Conservation (phyloP, 2,113 vertebrate genomes). For the Accipiter cooperii region DNA sequence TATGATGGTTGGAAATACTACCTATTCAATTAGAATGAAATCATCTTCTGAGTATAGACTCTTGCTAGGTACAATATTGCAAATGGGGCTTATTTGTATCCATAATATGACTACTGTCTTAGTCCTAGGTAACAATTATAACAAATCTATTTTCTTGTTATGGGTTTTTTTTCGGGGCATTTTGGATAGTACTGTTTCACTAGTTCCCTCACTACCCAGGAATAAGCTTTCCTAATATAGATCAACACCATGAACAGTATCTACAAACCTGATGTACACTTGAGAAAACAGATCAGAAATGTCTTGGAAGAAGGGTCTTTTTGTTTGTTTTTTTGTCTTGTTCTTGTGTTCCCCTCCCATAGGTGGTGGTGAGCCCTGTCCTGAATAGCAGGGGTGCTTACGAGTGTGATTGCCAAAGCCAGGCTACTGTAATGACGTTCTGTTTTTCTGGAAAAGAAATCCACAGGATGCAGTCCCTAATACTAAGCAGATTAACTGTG, state of each 20-base stretch:
- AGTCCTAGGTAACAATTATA: not conserved
- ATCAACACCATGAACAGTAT: not conserved
- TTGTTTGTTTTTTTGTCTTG: not conserved
- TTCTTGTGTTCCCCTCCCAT: not conserved
- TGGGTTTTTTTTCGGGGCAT: rapidly evolving
- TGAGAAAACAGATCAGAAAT: not conserved
- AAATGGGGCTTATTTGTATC: not conserved
- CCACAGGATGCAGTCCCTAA: not conserved
- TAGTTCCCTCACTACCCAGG: not conserved
- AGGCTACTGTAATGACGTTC: not conserved
- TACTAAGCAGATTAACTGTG: conserved; percentile 6
- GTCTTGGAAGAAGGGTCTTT: not conserved
- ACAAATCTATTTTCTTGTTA: not conserved
- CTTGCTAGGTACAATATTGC: not conserved
- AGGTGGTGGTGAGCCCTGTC: not conserved
- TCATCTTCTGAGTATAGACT: not conserved
- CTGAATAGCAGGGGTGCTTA: not conserved
- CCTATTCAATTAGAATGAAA: not conserved
- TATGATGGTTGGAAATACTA: not conserved
- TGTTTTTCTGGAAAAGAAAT: not conserved
- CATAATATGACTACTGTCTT: not conserved
- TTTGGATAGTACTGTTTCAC: not conserved
- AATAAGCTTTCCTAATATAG: not conserved
- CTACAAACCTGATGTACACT: not conserved
- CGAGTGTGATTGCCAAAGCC: not conserved